phyloP scores from a whole-genome alignment of 2,113 vertebrate species.

The Mustela nigripes region DNA sequence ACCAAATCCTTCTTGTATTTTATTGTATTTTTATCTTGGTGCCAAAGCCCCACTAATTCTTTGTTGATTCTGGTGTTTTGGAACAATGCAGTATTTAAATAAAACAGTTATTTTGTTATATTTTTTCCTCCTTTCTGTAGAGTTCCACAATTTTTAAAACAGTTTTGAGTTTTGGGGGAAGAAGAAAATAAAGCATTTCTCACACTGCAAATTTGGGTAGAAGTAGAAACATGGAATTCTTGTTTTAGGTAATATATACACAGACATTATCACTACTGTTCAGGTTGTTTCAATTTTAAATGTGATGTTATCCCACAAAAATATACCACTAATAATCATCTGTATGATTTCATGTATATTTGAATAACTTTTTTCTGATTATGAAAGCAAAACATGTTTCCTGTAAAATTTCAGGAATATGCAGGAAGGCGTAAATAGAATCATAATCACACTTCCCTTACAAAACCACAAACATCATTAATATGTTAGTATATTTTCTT shows the following conservation, averaged over 20 bases:
- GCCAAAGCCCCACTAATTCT: neutral
- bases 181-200: neutral
- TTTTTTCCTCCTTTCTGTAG: neutral
- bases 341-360: neutral
- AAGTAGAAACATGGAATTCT: neutral
- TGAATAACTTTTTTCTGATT: neutral
- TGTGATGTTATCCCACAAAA: neutral
- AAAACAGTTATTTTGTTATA: neutral
- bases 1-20: neutral
- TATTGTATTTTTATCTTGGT: neutral
- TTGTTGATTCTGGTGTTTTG: neutral
- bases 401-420: neutral
- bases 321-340: neutral
- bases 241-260: neutral
- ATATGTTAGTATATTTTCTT: neutral
- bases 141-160: neutral
- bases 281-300: constrained; percentile 1
- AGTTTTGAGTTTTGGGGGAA: neutral
- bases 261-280: neutral
- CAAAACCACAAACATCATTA: neutral
- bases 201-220: neutral
- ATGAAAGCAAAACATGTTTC: neutral
- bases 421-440: neutral
- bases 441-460: neutral
- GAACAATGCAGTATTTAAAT: neutral